phyloP scores from a whole-genome alignment of 1,140 invertebrate species.

The Lordiphosa stackelbergi region DNA sequence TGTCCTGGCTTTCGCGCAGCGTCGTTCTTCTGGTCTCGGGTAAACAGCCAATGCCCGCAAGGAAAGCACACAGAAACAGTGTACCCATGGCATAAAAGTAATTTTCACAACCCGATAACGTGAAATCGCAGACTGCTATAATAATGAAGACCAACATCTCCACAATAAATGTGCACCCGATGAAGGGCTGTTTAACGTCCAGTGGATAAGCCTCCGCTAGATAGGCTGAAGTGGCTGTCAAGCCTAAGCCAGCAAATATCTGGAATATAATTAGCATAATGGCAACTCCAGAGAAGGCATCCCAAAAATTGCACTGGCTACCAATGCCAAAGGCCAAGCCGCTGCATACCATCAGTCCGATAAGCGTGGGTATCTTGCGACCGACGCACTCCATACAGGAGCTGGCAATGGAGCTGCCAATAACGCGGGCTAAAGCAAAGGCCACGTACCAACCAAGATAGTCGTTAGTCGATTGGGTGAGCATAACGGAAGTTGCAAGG shows the following conservation, averaged over 20 bases:
- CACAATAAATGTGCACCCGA: constrained; percentile 38
- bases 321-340: constrained; percentile 32
- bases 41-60: constrained; percentile 29
- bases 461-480: accelerated
- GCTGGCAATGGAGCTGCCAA: constrained; percentile 15
- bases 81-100: constrained; percentile 43
- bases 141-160: constrained; percentile 53
- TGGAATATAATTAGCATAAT: constrained; percentile 19
- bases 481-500: background rate
- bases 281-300: background rate
- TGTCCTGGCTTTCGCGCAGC: constrained; percentile 45
- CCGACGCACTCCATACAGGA: constrained; percentile 30
- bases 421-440: constrained; percentile 26
- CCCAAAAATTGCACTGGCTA: background rate
- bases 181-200: constrained; percentile 49
- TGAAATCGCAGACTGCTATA: constrained; percentile 9
- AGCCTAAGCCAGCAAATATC: constrained; percentile 44
- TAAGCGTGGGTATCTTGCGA: constrained; percentile 32
- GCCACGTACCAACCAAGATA: constrained; percentile 13
- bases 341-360: constrained; percentile 33
- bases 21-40: constrained; percentile 55
- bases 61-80: constrained; percentile 32
- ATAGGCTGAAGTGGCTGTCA: constrained; percentile 33
- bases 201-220: constrained; percentile 51
- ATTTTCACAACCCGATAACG: background rate